Conservation (phyloP, 2,113 vertebrate genomes). For the Aegotheles bennettii region DNA sequence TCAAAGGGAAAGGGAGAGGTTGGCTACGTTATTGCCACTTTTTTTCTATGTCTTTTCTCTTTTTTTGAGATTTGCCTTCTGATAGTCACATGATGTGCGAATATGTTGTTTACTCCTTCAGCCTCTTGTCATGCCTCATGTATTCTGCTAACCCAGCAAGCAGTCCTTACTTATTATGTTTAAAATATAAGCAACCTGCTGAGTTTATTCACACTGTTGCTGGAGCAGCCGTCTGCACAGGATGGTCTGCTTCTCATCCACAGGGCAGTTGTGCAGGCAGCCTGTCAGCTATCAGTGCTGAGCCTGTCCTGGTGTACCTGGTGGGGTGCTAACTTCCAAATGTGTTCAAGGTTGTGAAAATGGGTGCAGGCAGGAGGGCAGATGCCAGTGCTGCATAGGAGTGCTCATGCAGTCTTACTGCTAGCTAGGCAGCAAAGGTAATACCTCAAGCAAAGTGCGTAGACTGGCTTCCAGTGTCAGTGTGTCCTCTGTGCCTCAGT, state of each 20-base stretch:
- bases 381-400: accelerated
- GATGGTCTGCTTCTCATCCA: neutral
- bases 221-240: neutral
- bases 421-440: neutral
- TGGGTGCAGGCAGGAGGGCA: neutral
- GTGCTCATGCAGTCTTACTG: neutral
- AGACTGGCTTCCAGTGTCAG: neutral
- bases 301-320: neutral
- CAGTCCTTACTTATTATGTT: neutral
- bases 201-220: neutral
- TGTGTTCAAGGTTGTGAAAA: neutral
- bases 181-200: neutral
- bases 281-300: neutral
- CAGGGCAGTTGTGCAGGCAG: neutral
- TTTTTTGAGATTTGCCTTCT: neutral
- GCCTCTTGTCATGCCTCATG: neutral
- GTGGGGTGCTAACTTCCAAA: neutral
- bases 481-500: neutral
- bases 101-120: neutral
- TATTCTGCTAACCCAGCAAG: neutral
- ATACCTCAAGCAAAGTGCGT: neutral
- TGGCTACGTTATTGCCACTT: neutral
- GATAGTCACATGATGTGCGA: neutral
- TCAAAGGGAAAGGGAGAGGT: neutral
- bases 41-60: neutral